These are phyloP conservation scores for Pelagia noctiluca DNA, from an alignment of 30 jellyfish, hydroid and myxozoan species.

Conservation along the genomic window DNA sequence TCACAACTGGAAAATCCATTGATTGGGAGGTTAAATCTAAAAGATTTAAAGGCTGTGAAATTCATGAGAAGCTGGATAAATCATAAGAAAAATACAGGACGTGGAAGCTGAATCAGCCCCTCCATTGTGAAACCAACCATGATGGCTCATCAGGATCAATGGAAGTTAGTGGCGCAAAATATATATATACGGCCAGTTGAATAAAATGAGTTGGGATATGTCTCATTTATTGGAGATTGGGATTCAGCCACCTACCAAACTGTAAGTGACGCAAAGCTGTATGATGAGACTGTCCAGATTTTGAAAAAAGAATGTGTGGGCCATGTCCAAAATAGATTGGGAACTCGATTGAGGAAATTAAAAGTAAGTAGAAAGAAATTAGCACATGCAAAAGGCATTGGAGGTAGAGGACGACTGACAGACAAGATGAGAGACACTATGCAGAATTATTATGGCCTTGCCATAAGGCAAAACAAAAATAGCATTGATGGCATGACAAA, in stretches of 20 bases:
- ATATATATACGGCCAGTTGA: no score
- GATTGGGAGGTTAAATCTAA: slow-evolving; percentile 12
- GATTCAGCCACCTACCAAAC: no score
- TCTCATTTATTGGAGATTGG: no score
- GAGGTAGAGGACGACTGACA: slow-evolving; percentile 41
- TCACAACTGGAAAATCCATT: slow-evolving; percentile 9
- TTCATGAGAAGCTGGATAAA: slow-evolving; percentile 13
- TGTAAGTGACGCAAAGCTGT: slow-evolving; percentile 59
- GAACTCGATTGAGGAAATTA: slow-evolving; percentile 37
- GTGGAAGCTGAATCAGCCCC: no score
- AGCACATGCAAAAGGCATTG: slow-evolving; percentile 16
- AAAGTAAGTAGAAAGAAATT: slow-evolving; percentile 19
- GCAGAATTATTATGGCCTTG: no score
- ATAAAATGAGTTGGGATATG: no score
- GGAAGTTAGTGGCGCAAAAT: no score
- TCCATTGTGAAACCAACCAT: no score
- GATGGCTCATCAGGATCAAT: no score
- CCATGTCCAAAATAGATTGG: slow-evolving; percentile 61
- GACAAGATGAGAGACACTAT: no score
- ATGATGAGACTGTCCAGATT: slow-evolving; percentile 21
- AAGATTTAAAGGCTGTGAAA: slow-evolving; percentile 9
- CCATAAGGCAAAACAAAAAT: slow-evolving; percentile 35
- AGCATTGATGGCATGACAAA: slow-evolving; percentile 21
- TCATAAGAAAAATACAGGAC: no score
- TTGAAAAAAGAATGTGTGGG: no score